A percentile compares a stretch with the other conserved stretches of the same genome.
Evolutionary conservation across 1,140 invertebrate genomes (phyloP).

Genomic region (Zaprionus ghesquierei): DNA sequence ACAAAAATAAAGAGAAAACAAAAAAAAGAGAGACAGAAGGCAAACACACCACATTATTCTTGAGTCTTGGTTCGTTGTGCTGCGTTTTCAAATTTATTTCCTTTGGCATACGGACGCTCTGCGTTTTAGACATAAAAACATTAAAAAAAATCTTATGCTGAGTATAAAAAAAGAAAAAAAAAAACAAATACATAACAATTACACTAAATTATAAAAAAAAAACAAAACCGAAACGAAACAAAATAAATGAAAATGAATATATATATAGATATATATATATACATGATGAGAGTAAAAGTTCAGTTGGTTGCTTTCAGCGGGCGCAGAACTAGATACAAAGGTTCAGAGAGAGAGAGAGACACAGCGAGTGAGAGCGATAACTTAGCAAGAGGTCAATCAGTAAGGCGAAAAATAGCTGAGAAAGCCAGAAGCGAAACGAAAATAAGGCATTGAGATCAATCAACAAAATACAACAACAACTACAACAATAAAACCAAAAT

Average conservation of each 20-base stretch:
- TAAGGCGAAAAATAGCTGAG: conserved; percentile 22
- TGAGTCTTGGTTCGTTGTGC: conserved; percentile 66
- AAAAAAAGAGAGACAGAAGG: background rate
- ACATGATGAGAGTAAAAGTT: conserved; percentile 35
- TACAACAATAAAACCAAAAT: conserved; percentile 56
- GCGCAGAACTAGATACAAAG: conserved; percentile 22
- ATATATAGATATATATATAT: conserved; percentile 36
- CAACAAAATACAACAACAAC: conserved; percentile 60
- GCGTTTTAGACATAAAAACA: conserved; percentile 46
- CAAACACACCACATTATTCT: conserved; percentile 36
- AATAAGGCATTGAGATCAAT: conserved; percentile 65
- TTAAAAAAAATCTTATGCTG: conserved; percentile 79
- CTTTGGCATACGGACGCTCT: conserved; percentile 42
- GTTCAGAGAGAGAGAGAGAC: too few relatives aligned
- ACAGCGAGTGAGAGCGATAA: background rate
- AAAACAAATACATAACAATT: conserved; percentile 58
- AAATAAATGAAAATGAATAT: conserved; percentile 69
- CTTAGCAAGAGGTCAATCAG: conserved; percentile 6
- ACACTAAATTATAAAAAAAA: conserved; percentile 55
- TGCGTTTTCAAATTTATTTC: conserved; percentile 59
- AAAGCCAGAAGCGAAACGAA: conserved; percentile 43
- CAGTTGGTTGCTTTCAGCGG: conserved; percentile 44
- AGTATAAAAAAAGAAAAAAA: conserved; percentile 64
- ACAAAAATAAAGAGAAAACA: conserved; percentile 30
- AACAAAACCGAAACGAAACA: conserved; percentile 17